Evolutionary conservation across 2,113 vertebrate genomes (phyloP).

Genomic region (Sinocyclocheilus anophthalmus): DNA sequence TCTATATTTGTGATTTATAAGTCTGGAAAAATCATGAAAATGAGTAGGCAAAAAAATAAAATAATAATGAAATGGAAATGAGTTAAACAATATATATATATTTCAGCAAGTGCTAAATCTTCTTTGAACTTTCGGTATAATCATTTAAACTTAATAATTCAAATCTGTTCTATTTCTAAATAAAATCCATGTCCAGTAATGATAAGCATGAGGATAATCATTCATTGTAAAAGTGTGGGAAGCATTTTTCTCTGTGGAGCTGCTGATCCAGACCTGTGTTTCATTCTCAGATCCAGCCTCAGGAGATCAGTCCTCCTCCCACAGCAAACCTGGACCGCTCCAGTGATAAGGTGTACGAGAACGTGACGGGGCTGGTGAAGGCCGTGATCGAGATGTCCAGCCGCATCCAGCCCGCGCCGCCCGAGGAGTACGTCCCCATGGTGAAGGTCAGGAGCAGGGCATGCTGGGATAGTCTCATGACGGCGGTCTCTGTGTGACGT

Average conservation of each 20-base stretch:
- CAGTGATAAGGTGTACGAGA: conserved; percentile 96
- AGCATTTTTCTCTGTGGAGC: too few species aligned
- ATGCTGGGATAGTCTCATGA: conserved; percentile 57
- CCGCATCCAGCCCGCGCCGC: conserved; percentile 92
- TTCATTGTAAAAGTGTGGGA: background rate
- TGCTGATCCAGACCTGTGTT: background rate
- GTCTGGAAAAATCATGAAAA: too few species aligned
- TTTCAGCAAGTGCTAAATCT: too few species aligned
- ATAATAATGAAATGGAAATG: too few species aligned
- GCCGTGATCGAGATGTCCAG: conserved; percentile 99
- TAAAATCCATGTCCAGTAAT: too few species aligned
- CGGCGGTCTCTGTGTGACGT: background rate
- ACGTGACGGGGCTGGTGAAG: conserved; percentile 95
- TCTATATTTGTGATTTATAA: too few species aligned
- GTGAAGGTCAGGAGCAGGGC: conserved; percentile 84
- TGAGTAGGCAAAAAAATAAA: too few species aligned
- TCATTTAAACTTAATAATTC: too few species aligned
- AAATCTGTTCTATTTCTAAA: too few species aligned
- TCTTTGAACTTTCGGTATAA: too few species aligned
- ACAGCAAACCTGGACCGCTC: conserved; percentile 97
- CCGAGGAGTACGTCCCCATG: conserved; percentile 97
- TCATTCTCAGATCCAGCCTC: conserved; percentile 85
- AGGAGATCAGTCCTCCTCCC: conserved; percentile 97
- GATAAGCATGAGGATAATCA: too few species aligned
- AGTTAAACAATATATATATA: too few species aligned